Percentiles rank a stretch among this genome's conserved stretches.
Conservation (phyloP, 1,140 invertebrate genomes). For the Ceratosolen fusciceps region DNA sequence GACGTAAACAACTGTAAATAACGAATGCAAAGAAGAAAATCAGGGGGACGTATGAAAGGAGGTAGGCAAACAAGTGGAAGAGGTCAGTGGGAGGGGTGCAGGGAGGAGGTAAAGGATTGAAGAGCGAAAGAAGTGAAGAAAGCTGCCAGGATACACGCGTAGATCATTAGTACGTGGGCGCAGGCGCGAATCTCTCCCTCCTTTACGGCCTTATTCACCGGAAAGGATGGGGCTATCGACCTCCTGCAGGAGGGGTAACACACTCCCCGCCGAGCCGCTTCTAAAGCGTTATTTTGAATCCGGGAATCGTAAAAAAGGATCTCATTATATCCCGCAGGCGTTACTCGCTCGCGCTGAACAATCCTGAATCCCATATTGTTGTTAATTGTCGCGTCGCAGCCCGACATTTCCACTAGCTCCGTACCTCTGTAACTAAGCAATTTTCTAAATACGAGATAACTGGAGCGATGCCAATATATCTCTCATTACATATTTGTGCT, state of each 20-base stretch:
- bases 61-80: not conserved
- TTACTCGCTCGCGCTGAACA: not conserved
- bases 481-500: too few species aligned
- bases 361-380: slow-evolving; percentile 26
- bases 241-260: not conserved
- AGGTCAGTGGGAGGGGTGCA: not conserved
- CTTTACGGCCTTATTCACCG: not conserved
- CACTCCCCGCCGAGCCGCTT: not conserved
- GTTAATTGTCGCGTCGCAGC: not conserved
- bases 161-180: not conserved
- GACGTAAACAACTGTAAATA: not conserved
- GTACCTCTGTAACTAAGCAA: too few species aligned
- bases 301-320: not conserved
- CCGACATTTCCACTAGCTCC: not conserved
- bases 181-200: not conserved
- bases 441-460: too few species aligned
- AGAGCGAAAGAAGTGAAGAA: not conserved
- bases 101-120: not conserved
- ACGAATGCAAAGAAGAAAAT: not conserved
- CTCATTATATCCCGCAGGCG: not conserved
- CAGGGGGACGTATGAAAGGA: not conserved
- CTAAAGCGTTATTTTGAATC: slow-evolving; percentile 22
- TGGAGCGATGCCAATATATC: too few species aligned
- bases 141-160: not conserved
- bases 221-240: slow-evolving; percentile 13